Base-by-base conservation (phyloP, 2,888 invertebrate genomes). In the Drosophila pegasa region DNA sequence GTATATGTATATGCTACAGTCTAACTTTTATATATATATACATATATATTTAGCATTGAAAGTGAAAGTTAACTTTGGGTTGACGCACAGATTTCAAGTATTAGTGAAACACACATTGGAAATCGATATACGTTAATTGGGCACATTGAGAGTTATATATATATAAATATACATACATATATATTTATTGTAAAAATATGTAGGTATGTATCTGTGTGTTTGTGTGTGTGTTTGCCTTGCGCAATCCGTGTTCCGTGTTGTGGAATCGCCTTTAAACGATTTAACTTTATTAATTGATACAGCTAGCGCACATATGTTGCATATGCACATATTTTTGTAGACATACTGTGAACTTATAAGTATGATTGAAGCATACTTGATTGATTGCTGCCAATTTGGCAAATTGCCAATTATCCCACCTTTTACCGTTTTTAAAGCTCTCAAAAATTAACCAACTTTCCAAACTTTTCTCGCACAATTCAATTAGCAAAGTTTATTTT, bases 51-150 rank as follows among this genome's bases (percentile, higher is more conserved):
- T 52, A 57, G 58, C 62, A 56, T 76, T 69, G 66, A 78, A 71
- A 85, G 82, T 74, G 73, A 78, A 81, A 88, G 90, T 90, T 90
- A 90, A 90, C 90, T 90, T 87, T 87, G 72, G 80, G 75, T 90
- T 87, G 58, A 79, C 88, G 80, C 62, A 66, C 56, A 56, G 83
- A 76, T 76, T 71, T 73, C 57, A 22, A 72, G 63, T 62, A 50
- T 50, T 29, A 29, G 62, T 68, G 62, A 71, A 54, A 72, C 73
- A 74, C 71, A 69, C 66, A 67, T 70, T 69, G 69, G 59, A 81
- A 81, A 78, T 82, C 64, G 65, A 78, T 41, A 76, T 66, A 77
- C 62, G 62, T 71, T 62, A 60, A 56, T 74, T 68, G 80, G 83
- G 83, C 86, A 85, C 80, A 85, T 85, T 52, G 61, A 77, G 59